These are phyloP conservation scores for Disparrhopalites patrizii DNA, from an alignment of 2,888 invertebrate species.

Conservation along the genomic window DNA sequence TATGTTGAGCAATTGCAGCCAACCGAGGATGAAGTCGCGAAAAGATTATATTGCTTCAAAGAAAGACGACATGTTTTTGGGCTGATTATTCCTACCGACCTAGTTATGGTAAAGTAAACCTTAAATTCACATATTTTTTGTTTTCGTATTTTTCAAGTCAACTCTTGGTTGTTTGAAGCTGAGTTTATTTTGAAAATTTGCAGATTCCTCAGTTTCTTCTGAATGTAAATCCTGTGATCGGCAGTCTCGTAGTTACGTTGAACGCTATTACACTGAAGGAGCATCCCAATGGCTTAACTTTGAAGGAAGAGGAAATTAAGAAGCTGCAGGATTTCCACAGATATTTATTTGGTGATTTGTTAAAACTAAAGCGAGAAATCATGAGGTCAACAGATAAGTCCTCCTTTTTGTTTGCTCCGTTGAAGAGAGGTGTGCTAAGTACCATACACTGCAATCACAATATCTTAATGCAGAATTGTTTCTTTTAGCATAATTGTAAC, in stretches of 20 bases:
- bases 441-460: neutral
- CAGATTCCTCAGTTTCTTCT: constrained; percentile 22
- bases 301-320: constrained; percentile 56
- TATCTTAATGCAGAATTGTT: neutral
- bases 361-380: constrained; percentile 54
- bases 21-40: neutral
- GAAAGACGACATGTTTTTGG: constrained; percentile 12
- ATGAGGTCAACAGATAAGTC: constrained; percentile 44
- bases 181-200: neutral
- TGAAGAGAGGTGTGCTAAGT: constrained; percentile 2
- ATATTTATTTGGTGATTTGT: constrained; percentile 68
- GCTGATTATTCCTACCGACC: constrained; percentile 15
- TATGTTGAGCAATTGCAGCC: neutral
- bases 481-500: neutral
- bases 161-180: neutral
- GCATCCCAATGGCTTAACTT: constrained; percentile 50
- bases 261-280: constrained; percentile 48
- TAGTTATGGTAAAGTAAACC: constrained; percentile 3
- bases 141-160: too few relatives aligned
- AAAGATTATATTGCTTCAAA: constrained; percentile 9
- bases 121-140: neutral
- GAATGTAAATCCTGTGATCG: constrained; percentile 15
- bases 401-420: constrained; percentile 50
- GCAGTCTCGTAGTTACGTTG: constrained; percentile 20
- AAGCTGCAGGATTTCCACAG: constrained; percentile 64